Evolutionary conservation across 2,113 vertebrate species (phyloP).

Genomic region (Erpornis zantholeuca): DNA sequence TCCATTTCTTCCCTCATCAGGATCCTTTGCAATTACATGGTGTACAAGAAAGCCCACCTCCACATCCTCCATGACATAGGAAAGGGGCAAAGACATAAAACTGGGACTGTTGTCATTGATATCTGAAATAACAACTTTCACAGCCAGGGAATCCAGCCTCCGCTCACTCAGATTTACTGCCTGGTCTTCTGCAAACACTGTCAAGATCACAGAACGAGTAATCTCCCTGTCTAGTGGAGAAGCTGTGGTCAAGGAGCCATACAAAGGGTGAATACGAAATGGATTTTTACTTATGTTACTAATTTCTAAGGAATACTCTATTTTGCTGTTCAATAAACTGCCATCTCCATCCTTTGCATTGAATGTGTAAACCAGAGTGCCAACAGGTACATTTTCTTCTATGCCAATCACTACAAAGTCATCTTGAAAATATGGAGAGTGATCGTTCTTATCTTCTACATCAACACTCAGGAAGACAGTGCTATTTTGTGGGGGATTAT

Average conservation of each 20-base stretch:
- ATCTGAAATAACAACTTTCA: conserved; percentile 83
- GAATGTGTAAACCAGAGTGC: conserved; percentile 81
- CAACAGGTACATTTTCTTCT: conserved; percentile 78
- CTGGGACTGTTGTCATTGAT: conserved; percentile 87
- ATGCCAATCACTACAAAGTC: conserved; percentile 79
- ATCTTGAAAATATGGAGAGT: conserved; percentile 83
- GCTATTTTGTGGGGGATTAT: conserved; percentile 22
- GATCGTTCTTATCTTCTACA: conserved; percentile 89
- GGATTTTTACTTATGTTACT: conserved; percentile 55
- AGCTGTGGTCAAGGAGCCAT: conserved; percentile 78
- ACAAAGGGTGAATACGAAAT: conserved; percentile 81
- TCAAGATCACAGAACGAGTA: conserved; percentile 69
- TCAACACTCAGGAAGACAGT: conserved; percentile 76
- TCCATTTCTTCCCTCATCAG: conserved; percentile 82
- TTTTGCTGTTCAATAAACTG: conserved; percentile 80
- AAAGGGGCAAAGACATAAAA: conserved; percentile 72
- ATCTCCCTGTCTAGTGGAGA: conserved; percentile 81
- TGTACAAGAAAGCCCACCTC: conserved; percentile 80
- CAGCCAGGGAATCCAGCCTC: conserved; percentile 69
- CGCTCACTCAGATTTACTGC: conserved; percentile 72
- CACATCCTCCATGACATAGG: conserved; percentile 77
- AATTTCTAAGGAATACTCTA: conserved; percentile 78
- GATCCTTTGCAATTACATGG: conserved; percentile 79
- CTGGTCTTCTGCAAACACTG: conserved; percentile 81
- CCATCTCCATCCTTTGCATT: conserved; percentile 87